Conservation (phyloP, 2,113 vertebrate species). For the Istiophorus platypterus region DNA sequence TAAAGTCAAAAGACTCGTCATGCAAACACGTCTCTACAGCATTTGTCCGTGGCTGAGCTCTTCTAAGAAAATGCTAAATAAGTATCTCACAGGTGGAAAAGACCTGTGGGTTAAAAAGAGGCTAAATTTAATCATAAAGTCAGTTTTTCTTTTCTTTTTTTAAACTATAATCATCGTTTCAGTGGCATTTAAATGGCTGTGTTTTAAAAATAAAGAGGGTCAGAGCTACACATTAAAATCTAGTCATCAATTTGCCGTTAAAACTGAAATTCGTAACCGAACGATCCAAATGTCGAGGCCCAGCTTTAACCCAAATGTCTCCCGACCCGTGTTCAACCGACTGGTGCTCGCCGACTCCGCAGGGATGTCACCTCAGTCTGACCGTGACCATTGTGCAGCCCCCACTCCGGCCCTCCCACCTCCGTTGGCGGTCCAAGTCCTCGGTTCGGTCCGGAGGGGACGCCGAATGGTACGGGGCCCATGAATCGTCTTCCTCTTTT, state of each 20-base stretch:
- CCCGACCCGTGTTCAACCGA: not conserved
- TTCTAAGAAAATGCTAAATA: no score
- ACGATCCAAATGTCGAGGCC: not conserved
- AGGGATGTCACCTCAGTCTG: not conserved
- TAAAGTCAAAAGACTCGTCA: not conserved
- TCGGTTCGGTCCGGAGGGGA: not conserved
- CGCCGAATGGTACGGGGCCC: not conserved
- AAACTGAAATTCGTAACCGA: not conserved
- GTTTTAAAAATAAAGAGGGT: not conserved
- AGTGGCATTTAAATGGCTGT: not conserved
- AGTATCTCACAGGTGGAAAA: not conserved
- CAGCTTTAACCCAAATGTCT: not conserved
- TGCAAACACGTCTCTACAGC: not conserved
- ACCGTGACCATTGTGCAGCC: not conserved
- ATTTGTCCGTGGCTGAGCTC: not conserved
- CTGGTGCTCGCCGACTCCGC: not conserved
- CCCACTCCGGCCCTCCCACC: not conserved
- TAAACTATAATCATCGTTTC: not conserved
- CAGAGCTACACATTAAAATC: no score
- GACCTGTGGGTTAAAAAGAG: no score
- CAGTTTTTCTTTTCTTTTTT: no score
- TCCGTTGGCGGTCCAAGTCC: not conserved
- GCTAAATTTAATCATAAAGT: no score
- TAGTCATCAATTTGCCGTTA: not conserved
- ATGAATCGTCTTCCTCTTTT: not conserved